Percentiles rank a stretch among this genome's conserved stretches.
Evolutionary conservation across 2,113 vertebrate species (phyloP).

Genomic region (Todiramphus chloris): DNA sequence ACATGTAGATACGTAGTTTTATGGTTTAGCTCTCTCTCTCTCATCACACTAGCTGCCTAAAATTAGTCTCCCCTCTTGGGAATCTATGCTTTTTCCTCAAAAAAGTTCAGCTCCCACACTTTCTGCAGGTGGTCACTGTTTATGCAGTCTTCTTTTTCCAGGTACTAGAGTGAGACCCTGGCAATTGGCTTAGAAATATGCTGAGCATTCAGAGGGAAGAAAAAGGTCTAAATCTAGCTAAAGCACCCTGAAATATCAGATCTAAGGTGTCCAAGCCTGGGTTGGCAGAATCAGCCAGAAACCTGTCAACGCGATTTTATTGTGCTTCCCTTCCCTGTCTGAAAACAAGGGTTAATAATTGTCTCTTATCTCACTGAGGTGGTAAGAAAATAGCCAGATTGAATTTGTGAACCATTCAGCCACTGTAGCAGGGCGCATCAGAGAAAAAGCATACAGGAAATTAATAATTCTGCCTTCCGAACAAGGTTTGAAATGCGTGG

Average conservation of each 20-base stretch:
- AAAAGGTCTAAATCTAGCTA: not conserved
- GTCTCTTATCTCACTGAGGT: not conserved
- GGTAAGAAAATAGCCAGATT: not conserved
- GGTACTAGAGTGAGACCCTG: not conserved
- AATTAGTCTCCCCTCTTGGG: not conserved
- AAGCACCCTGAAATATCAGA: not conserved
- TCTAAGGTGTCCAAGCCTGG: not conserved
- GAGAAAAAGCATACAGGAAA: conserved; percentile 5
- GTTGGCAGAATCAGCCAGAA: not conserved
- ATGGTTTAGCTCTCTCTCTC: not conserved
- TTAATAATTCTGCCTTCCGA: not conserved
- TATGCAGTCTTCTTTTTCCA: not conserved
- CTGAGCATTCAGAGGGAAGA: not conserved
- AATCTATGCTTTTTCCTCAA: not conserved
- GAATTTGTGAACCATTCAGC: not conserved
- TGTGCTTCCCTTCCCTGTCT: not conserved
- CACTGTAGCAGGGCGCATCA: not conserved
- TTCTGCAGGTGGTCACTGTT: not conserved
- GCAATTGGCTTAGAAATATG: not conserved
- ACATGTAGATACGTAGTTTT: not conserved
- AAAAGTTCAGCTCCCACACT: not conserved
- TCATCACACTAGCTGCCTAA: not conserved
- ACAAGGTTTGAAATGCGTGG: not conserved
- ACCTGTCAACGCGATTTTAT: not conserved
- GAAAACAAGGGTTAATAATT: not conserved